Conservation (phyloP, 2,888 invertebrate species). For the Netelia melanura region DNA sequence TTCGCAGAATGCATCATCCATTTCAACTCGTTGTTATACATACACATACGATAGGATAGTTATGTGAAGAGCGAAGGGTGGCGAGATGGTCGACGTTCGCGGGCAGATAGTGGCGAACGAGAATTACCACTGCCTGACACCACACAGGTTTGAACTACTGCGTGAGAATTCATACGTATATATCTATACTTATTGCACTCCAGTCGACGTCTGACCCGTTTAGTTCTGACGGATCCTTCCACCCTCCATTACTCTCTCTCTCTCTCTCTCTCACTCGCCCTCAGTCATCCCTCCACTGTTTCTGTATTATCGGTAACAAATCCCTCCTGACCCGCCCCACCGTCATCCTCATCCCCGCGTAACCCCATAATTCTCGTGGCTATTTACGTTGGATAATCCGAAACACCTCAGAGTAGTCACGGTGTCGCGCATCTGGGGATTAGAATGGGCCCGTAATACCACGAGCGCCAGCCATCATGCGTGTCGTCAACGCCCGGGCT, state of each 20-base stretch:
- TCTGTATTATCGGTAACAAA: conserved; percentile 8
- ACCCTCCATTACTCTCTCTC: conserved; percentile 39
- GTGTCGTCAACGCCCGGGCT: conserved; percentile 42
- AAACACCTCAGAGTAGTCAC: conserved; percentile 68
- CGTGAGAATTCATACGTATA: conserved; percentile 26
- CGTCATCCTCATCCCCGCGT: conserved; percentile 5
- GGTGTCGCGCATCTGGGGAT: conserved; percentile 67
- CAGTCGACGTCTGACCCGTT: conserved; percentile 59
- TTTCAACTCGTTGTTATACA: neutral
- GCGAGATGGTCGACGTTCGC: conserved; percentile 58
- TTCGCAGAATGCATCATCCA: neutral
- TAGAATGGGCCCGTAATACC: conserved; percentile 62
- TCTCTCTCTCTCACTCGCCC: conserved; percentile 26
- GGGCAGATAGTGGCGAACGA: conserved; percentile 63
- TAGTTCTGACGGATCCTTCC: conserved; percentile 34
- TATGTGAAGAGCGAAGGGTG: conserved; percentile 29
- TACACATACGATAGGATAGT: neutral
- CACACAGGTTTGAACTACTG: conserved; percentile 60
- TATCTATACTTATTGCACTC: conserved; percentile 23
- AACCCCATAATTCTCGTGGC: conserved; percentile 52
- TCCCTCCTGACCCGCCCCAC: conserved; percentile 9
- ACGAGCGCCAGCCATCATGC: conserved; percentile 45
- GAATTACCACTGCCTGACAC: conserved; percentile 68
- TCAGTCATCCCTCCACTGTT: conserved; percentile 5
- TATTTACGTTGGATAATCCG: conserved; percentile 70